These are phyloP conservation scores for Corythaixoides concolor DNA, from an alignment of 2,113 vertebrate genomes.

Conservation along the genomic window DNA sequence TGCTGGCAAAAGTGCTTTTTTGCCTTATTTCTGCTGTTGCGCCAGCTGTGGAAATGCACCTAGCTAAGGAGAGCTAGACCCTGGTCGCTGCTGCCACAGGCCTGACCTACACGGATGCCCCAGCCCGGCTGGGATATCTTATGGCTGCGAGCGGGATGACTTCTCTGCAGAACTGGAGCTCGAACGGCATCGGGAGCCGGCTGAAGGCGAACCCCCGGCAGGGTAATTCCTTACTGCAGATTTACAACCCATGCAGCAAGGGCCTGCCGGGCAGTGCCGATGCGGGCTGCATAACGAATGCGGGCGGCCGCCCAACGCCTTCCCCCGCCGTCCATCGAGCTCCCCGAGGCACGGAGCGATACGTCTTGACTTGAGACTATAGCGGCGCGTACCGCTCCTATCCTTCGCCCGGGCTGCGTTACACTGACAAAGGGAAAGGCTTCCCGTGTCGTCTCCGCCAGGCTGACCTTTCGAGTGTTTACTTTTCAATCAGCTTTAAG, in stretches of 20 bases:
- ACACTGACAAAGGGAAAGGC: constrained; percentile 19
- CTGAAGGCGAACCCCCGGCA: not conserved
- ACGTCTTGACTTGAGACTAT: not conserved
- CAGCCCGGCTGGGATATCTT: not conserved
- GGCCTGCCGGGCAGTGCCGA: not conserved
- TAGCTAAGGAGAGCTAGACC: not conserved
- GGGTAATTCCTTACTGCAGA: not conserved
- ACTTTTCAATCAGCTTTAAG: constrained; percentile 68
- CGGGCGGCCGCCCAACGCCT: not conserved
- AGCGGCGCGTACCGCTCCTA: not conserved
- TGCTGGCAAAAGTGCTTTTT: not conserved
- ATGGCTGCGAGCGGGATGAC: not conserved
- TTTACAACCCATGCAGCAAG: not conserved
- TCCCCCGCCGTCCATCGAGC: accelerated
- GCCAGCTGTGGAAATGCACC: accelerated
- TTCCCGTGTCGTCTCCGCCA: constrained; percentile 55
- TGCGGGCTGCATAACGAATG: constrained; percentile 21
- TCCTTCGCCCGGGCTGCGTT: constrained; percentile 18
- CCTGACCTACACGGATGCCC: not conserved
- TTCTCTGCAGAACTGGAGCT: not conserved
- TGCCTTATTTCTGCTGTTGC: not conserved
- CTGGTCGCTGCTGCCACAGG: accelerated
- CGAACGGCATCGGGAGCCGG: not conserved
- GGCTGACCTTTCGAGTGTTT: constrained; percentile 74
- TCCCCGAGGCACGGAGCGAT: not conserved